phyloP scores from a whole-genome alignment of 2,113 vertebrate genomes.

The Carlito syrichta region DNA sequence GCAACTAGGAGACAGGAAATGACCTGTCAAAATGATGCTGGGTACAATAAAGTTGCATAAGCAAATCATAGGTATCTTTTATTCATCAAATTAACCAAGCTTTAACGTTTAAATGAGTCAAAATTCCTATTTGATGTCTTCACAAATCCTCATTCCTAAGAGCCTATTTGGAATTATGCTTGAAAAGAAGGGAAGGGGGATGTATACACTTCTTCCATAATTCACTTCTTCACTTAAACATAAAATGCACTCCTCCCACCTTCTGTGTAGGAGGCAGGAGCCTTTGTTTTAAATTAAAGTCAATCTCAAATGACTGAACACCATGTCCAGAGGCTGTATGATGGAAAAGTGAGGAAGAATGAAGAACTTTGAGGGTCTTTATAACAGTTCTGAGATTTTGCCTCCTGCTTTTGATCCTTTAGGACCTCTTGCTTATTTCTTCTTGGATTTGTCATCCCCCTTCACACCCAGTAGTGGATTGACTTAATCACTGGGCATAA shows the following conservation, averaged over 20 bases:
- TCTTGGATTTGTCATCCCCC: too few relatives aligned
- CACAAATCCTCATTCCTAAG: conserved; percentile 75
- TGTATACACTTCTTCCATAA: conserved; percentile 74
- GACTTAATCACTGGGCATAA: conserved; percentile 95
- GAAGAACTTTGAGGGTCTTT: conserved; percentile 73
- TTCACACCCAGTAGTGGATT: too few relatives aligned
- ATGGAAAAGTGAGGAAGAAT: conserved; percentile 63
- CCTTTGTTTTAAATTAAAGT: conserved; percentile 70
- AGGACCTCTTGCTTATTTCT: too few relatives aligned
- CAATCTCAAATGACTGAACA: conserved; percentile 75
- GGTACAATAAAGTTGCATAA: not conserved
- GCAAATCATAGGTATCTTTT: conserved; percentile 12
- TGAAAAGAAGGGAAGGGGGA: conserved; percentile 54
- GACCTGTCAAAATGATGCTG: not conserved
- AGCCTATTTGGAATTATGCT: conserved; percentile 70
- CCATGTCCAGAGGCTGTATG: conserved; percentile 65
- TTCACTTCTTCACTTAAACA: conserved; percentile 72
- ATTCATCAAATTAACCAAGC: conserved; percentile 63
- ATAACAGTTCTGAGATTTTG: conserved; percentile 87
- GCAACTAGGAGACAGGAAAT: conserved; percentile 31
- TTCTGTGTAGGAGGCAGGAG: conserved; percentile 62
- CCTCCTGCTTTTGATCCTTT: too few relatives aligned
- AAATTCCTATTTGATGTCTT: conserved; percentile 47
- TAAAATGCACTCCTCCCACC: conserved; percentile 76
- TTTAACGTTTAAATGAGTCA: conserved; percentile 31